Evolutionary conservation across 2,888 invertebrate species (phyloP), one percentile per base, ranked within the genome.

Genomic region (Cheilosia scutellata): DNA sequence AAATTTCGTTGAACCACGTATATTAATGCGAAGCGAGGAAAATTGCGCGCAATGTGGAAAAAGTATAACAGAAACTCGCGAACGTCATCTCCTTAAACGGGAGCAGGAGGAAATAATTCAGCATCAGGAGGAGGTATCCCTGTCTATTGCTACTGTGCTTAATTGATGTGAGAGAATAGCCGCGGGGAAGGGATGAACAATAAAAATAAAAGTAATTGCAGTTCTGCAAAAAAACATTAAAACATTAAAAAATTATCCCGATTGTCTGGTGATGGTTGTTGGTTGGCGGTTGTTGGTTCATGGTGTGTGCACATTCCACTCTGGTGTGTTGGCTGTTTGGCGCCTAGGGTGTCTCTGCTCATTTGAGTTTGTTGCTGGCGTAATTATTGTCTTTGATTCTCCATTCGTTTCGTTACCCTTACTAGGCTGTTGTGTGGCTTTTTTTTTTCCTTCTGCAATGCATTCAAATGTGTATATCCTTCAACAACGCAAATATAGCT

Each of bases 181-280:
- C 70, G 16, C 44, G 13, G 74, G 68, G 37, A 42, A 16, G 37
- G 11, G 11, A 37, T 37, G 37, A 37, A 37, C 37, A 37, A 37
- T 37, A 6, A 27, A 29, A 82, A 70, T 65, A 31, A 66, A 75
- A 71, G 60, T 84, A 75, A 84, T 84, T 84, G 84, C 71, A 71
- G 65, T 66, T 84, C 49, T 84, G 75, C 20, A 20, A 20, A n/a
- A 78, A 78, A 82, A 77, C 55, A 80, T 71, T 63, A 75, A 82
- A 72, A 82, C 71, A 82, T 79, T 70, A 80, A 84, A 84, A 84
- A 80, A 80, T 75, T 75, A 79, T 79, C 11, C 75, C 55, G 63
- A 79, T 76, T 84, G 80, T 84, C 75, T 63, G 70, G 37, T 37
- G 37, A 37, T 37, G 37, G 70, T 63, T 63, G 72, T 13, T 72